phyloP scores from a whole-genome alignment of 2,888 invertebrate genomes.

The Atrina japonica region DNA sequence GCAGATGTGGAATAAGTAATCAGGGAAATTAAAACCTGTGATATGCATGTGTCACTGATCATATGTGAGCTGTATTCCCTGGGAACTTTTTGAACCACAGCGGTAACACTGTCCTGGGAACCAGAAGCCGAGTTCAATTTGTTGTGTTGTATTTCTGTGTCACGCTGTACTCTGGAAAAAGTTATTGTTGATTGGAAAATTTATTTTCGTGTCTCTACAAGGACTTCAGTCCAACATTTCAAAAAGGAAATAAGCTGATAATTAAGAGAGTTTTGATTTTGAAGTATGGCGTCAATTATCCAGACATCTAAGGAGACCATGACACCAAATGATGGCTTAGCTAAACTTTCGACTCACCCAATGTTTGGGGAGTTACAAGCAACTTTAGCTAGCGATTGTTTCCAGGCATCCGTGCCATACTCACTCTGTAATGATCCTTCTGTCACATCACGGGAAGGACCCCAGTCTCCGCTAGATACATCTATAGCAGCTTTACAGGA shows the following conservation, averaged over 20 bases:
- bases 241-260: no score
- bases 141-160: no score
- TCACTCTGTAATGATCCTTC: slow-evolving; percentile 36
- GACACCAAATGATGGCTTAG: slow-evolving; percentile 42
- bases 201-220: no score
- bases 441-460: slow-evolving; percentile 17
- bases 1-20: not conserved
- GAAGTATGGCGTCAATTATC: slow-evolving; percentile 36
- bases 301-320: slow-evolving; percentile 4
- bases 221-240: no score
- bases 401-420: slow-evolving; percentile 37
- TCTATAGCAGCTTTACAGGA: slow-evolving; percentile 71
- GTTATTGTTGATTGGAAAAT: no score
- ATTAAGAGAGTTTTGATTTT: no score
- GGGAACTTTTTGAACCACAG: slow-evolving; percentile 27
- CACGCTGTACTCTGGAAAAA: no score
- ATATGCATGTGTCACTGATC: slow-evolving; percentile 20
- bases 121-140: no score
- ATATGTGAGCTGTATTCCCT: slow-evolving; percentile 11
- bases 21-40: slow-evolving; percentile 16
- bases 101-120: no score
- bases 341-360: slow-evolving; percentile 65
- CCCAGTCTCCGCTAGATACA: slow-evolving; percentile 45
- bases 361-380: slow-evolving; percentile 72
- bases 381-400: slow-evolving; percentile 60